Conservation (phyloP, 2,797 vertebrate species). For the Chiloscyllium punctatum region DNA sequence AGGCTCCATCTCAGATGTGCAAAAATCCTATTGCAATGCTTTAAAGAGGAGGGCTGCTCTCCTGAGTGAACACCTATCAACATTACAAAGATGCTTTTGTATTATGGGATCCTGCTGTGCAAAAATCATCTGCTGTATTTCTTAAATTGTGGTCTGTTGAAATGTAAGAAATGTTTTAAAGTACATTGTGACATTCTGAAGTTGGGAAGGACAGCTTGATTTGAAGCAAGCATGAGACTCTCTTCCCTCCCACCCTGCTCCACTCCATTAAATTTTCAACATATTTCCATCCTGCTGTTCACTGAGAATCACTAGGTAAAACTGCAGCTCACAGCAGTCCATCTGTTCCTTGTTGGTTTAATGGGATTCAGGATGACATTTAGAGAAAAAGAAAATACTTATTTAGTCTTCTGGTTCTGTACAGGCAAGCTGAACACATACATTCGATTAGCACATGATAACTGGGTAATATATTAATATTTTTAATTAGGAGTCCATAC, state of each 20-base stretch:
- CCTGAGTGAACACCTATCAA: too few relatives aligned
- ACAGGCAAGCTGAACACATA: constrained; percentile 22
- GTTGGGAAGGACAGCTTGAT: not conserved
- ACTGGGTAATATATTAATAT: constrained; percentile 1
- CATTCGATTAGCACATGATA: constrained; percentile 15
- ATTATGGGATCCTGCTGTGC: too few relatives aligned
- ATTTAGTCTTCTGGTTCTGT: not conserved
- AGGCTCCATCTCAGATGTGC: not conserved
- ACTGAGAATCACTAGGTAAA: not conserved
- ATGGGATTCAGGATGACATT: not conserved
- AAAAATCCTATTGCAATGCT: not conserved
- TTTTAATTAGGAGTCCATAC: not conserved
- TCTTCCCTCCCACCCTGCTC: not conserved
- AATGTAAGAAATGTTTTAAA: not conserved
- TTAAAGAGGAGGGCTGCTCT: not conserved
- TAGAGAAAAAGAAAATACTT: not conserved
- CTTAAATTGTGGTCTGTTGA: not conserved
- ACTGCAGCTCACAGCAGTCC: not conserved
- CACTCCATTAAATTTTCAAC: not conserved
- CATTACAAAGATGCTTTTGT: too few relatives aligned
- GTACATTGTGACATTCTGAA: not conserved
- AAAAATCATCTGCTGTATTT: not conserved
- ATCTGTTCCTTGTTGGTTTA: not conserved
- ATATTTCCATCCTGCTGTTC: not conserved
- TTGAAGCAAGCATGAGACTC: not conserved